phyloP scores from a whole-genome alignment of 2,797 vertebrate genomes.

The Phaenicophaeus curvirostris region DNA sequence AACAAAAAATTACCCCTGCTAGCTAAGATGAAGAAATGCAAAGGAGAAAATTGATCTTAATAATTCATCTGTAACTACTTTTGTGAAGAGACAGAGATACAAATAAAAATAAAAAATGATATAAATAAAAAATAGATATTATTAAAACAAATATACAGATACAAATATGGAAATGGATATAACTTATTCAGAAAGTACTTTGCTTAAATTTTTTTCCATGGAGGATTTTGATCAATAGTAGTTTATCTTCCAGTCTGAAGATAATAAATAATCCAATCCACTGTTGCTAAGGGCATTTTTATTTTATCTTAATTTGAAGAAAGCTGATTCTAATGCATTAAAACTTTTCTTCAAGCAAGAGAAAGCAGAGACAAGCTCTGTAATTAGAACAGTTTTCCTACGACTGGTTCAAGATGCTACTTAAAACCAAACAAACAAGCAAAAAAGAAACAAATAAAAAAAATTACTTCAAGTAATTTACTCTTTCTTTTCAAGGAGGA shows the following conservation, averaged over 20 bases:
- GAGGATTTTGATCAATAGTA: not conserved
- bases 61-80: not conserved
- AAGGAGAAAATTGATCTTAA: not conserved
- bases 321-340: not conserved
- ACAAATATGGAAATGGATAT: not conserved
- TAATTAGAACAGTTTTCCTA: not conserved
- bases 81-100: not conserved
- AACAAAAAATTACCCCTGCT: not conserved
- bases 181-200: not conserved
- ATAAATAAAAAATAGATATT: not conserved
- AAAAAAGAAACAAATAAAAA: not conserved
- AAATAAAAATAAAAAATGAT: not conserved
- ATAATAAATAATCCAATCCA: not conserved
- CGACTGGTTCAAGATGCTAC: not conserved
- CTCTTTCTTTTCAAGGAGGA: not conserved
- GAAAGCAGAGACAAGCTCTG: not conserved
- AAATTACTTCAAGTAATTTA: not conserved
- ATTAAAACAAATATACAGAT: not conserved
- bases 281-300: not conserved
- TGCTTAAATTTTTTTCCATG: not conserved
- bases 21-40: not conserved
- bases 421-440: not conserved
- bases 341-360: not conserved
- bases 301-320: constrained; percentile 48
- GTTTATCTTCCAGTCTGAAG: constrained; percentile 14